Evolutionary conservation across 2,113 vertebrate species (phyloP).

Genomic region (Marcusenius ussheri): DNA sequence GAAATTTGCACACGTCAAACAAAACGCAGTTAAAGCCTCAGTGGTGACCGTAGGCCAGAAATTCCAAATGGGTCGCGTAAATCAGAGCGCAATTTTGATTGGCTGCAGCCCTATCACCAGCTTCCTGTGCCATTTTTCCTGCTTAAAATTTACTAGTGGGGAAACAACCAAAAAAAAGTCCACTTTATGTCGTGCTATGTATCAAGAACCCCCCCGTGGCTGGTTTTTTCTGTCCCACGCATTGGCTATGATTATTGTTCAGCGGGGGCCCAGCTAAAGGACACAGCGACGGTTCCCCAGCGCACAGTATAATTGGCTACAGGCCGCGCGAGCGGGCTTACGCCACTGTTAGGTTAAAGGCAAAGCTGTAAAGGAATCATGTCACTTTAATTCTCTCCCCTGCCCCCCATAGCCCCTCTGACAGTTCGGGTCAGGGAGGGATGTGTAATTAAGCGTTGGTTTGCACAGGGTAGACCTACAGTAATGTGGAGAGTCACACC

Average conservation of each 20-base stretch:
- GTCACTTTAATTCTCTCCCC: slow-evolving; percentile 24
- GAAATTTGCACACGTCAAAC: background rate
- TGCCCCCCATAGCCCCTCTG: slow-evolving; percentile 12
- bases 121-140: background rate
- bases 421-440: slow-evolving; percentile 23
- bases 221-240: background rate
- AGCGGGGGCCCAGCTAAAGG: slow-evolving; percentile 24
- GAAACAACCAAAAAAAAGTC: background rate
- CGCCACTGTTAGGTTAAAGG: slow-evolving; percentile 17
- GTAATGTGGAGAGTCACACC: slow-evolving; percentile 32
- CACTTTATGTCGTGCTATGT: background rate
- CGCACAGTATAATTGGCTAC: slow-evolving; percentile 32
- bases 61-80: background rate
- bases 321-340: background rate
- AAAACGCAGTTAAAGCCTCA: background rate
- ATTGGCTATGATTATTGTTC: background rate
- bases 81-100: background rate
- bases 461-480: slow-evolving; percentile 34
- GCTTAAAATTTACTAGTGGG: background rate
- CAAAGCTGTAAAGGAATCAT: slow-evolving; percentile 28
- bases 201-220: background rate
- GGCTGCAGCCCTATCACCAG: background rate
- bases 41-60: background rate
- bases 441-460: slow-evolving; percentile 32
- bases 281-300: slow-evolving; percentile 9